phyloP scores from a whole-genome alignment of 2,888 invertebrate genomes.

The Chironomus riparius region DNA sequence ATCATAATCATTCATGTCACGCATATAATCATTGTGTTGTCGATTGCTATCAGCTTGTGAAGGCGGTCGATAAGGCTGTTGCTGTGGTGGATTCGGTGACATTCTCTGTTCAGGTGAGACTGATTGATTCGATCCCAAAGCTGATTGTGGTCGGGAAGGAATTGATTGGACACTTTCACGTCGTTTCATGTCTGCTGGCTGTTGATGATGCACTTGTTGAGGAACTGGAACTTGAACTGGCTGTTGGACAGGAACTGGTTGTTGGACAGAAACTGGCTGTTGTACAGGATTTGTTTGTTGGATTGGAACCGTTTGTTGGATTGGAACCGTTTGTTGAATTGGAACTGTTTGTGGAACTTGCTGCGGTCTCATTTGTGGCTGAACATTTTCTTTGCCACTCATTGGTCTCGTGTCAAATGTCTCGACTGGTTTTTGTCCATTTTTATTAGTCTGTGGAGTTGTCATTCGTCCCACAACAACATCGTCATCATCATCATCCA shows the following conservation, averaged over 20 bases:
- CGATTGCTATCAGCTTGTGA: background rate
- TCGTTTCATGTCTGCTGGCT: background rate
- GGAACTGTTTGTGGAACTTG: background rate
- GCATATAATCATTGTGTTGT: background rate
- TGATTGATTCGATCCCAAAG: conserved; percentile 28
- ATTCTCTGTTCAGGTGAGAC: conserved; percentile 23
- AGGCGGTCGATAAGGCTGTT: background rate
- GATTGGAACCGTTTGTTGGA: too few relatives aligned
- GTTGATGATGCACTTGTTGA: background rate
- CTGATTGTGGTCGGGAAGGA: conserved; percentile 30
- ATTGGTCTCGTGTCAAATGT: background rate
- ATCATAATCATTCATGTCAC: conserved; percentile 3
- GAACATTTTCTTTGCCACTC: background rate
- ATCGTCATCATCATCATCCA: conserved; percentile 39
- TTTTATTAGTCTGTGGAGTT: conserved; percentile 33
- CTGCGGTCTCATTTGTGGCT: background rate
- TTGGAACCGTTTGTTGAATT: too few relatives aligned
- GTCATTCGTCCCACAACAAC: conserved; percentile 40
- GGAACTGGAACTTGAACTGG: too few relatives aligned
- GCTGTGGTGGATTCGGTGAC: background rate
- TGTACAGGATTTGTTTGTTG: background rate
- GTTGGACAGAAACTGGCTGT: background rate
- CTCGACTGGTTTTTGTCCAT: background rate
- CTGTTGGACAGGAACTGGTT: too few relatives aligned
- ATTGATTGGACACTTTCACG: conserved; percentile 28